Percentiles rank a stretch among this genome's conserved stretches.
Conservation (phyloP, 1,140 invertebrate genomes). For the Pygmarrhopalites habei region DNA sequence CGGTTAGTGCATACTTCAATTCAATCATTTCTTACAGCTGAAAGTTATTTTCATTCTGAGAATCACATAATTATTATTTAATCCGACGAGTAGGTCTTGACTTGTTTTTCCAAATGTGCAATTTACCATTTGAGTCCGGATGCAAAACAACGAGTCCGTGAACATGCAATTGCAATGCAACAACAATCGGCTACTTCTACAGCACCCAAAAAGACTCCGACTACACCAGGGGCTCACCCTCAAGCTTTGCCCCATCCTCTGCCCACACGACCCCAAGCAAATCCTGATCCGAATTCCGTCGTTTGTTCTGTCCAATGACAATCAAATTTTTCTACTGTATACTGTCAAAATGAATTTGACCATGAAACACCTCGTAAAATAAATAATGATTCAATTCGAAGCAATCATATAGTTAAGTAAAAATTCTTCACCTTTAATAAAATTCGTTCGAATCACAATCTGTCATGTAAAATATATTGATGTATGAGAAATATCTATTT, state of each 20-base stretch:
- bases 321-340: conserved; percentile 3
- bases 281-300: conserved; percentile 21
- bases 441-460: too few relatives aligned
- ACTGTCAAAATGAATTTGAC: too few relatives aligned
- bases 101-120: conserved; percentile 38
- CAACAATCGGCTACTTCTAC: conserved; percentile 1
- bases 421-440: too few relatives aligned
- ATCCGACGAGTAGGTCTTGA: conserved; percentile 22
- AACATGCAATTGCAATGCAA: conserved; percentile 19
- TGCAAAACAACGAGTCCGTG: conserved; percentile 32
- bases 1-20: too few relatives aligned
- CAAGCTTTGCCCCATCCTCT: not conserved
- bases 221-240: not conserved
- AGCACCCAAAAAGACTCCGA: not conserved
- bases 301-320: conserved; percentile 29
- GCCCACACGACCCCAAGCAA: conserved; percentile 1
- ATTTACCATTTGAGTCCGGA: conserved; percentile 37
- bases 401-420: too few relatives aligned
- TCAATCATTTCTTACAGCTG: too few relatives aligned
- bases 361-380: too few relatives aligned
- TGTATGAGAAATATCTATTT: too few relatives aligned
- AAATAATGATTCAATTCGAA: too few relatives aligned
- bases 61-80: not conserved
- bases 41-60: not conserved
- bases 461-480: too few relatives aligned